Evolutionary conservation across 2,797 vertebrate genomes (phyloP).

Genomic region (Lepus oiostolus): DNA sequence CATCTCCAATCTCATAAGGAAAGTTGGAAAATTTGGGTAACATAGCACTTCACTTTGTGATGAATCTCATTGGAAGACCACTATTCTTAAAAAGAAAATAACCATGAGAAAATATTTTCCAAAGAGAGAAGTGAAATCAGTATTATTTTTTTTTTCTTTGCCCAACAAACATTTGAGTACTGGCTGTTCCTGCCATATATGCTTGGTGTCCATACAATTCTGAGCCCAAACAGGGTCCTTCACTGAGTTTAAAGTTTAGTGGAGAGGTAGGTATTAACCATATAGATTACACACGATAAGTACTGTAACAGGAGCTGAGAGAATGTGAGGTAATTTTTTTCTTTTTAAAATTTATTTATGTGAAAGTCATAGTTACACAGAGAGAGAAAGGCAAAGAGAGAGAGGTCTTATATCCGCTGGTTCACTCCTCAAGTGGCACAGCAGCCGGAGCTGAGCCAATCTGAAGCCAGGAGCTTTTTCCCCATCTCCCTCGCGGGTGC

Average conservation of each 20-base stretch:
- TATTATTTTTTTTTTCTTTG: conserved; percentile 17
- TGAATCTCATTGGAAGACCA: conserved; percentile 24
- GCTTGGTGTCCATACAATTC: background rate
- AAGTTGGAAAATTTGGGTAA: conserved; percentile 27
- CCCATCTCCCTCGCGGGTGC: too few species aligned
- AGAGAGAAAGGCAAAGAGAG: too few species aligned
- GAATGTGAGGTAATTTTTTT: background rate
- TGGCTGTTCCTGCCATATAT: background rate
- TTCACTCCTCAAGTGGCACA: too few species aligned
- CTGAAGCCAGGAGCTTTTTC: too few species aligned
- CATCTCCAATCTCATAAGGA: background rate
- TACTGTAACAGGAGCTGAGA: background rate
- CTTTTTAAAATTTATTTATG: too few species aligned
- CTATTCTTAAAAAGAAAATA: conserved; percentile 53
- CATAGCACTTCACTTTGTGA: conserved; percentile 38
- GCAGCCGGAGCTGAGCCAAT: too few species aligned
- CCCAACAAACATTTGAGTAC: conserved; percentile 37
- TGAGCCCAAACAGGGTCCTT: conserved; percentile 37
- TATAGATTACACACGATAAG: background rate
- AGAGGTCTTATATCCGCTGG: too few species aligned
- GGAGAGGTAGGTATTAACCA: background rate
- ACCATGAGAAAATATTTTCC: conserved; percentile 1
- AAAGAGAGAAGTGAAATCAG: background rate
- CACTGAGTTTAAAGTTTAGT: background rate
- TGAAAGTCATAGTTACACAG: too few species aligned